Evolutionary conservation across 1,140 invertebrate species (phyloP).

Genomic region (Neuroterus valhalla): DNA sequence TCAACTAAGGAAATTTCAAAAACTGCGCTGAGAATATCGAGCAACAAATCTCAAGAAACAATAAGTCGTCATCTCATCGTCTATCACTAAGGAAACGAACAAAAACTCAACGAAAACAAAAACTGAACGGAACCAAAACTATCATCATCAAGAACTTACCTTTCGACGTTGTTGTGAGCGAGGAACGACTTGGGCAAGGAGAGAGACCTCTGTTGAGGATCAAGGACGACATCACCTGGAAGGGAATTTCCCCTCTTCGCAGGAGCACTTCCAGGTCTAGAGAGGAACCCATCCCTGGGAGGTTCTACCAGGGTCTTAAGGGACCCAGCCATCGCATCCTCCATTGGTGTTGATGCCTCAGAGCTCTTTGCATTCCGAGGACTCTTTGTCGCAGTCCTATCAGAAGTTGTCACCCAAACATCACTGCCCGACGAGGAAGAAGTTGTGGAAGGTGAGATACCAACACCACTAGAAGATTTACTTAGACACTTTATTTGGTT

Average conservation of each 20-base stretch:
- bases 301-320: constrained; percentile 65
- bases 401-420: constrained; percentile 76
- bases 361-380: constrained; percentile 74
- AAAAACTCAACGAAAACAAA: not conserved
- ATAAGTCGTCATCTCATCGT: too few species aligned
- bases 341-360: constrained; percentile 74
- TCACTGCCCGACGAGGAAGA: constrained; percentile 77
- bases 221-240: constrained; percentile 63
- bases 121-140: constrained; percentile 23
- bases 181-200: constrained; percentile 81
- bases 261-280: constrained; percentile 77
- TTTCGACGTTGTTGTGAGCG: constrained; percentile 66
- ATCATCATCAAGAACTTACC: constrained; percentile 58
- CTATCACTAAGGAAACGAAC: not conserved
- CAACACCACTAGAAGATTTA: constrained; percentile 62
- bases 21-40: too few species aligned
- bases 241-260: constrained; percentile 65
- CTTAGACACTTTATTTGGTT: constrained; percentile 62
- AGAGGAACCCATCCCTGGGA: constrained; percentile 67
- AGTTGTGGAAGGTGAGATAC: constrained; percentile 65
- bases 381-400: constrained; percentile 73
- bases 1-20: too few species aligned
- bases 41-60: too few species aligned
- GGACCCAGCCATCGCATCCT: constrained; percentile 67
- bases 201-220: constrained; percentile 77